Evolutionary conservation across 2,888 invertebrate species (phyloP), one percentile per base, ranked within the genome.

Genomic region (Oscheius myriophilus): DNA sequence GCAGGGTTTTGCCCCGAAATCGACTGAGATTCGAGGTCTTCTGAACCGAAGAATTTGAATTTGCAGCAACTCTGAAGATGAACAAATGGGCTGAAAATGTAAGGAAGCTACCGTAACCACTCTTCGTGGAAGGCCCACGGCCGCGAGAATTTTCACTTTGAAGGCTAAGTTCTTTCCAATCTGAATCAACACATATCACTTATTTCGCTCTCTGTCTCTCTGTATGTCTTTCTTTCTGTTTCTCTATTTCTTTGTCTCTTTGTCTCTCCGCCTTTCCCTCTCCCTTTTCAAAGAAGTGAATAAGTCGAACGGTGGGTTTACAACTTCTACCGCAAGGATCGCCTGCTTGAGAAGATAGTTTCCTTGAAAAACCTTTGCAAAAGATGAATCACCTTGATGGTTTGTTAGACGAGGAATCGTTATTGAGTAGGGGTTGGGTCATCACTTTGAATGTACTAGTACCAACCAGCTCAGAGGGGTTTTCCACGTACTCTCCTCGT

Each of bases 41-140:
- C 80, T 7, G 88, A 86, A 21, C 89, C 89, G 79, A 89, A 90
- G 64, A 90, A 87, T 70, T 87, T 87, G 83, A 89, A 90, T 58
- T 84, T 86, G 79, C 84, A 84, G 39, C 70, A 75, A 14, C 82
- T 82, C 77, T 83, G 55, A 58, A 81, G 63, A 25, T 14, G 18
- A 46, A 46, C 3, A 46, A 46, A 12, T 33, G 54, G 7, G 21
- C 16, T 46, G 11, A 46, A 4, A 53, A 25, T 25, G 16, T 18
- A 18, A 16, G 18, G 18, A 14, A 53, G 33, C 26, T 26, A 87
- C 87, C 83, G 89, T 89, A n/a, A 88, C 88, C 72, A 88, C 89
- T 73, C 87, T 86, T 45, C 87, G 84, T 1, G 90, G 90, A 23
- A 90, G 81, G 4, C 89, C 89, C 55, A 88, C 79, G 42, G 88